These are phyloP conservation scores for Mimachlamys varia DNA, from an alignment of 2,888 invertebrate species.

Conservation along the genomic window DNA sequence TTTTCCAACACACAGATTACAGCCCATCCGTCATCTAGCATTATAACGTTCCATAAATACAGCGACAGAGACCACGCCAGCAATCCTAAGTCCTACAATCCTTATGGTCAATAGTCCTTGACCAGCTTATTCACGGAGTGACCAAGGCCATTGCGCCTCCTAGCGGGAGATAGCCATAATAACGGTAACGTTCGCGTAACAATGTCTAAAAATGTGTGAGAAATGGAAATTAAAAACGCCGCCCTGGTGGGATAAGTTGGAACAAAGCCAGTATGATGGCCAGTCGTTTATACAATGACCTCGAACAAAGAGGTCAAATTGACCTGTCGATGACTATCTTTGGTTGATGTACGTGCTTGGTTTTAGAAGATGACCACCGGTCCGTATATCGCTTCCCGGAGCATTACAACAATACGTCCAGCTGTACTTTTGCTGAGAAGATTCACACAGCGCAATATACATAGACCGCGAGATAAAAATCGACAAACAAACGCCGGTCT, in stretches of 20 bases:
- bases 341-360: not conserved
- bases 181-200: not conserved
- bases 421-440: not conserved
- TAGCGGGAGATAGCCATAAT: not conserved
- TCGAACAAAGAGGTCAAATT: not conserved
- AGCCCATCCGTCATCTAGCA: not conserved
- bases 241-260: not conserved
- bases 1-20: not conserved
- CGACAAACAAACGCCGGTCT: slow-evolving; percentile 26
- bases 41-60: not conserved
- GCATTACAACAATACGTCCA: not conserved
- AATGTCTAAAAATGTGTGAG: not conserved
- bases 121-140: slow-evolving; percentile 6
- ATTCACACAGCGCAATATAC: not conserved
- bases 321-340: slow-evolving; percentile 31
- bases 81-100: slow-evolving; percentile 13
- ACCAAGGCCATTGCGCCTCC: not conserved
- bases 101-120: slow-evolving; percentile 28
- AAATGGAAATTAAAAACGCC: not conserved
- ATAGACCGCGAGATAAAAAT: not conserved
- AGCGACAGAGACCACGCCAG: not conserved
- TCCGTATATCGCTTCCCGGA: not conserved
- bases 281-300: not conserved
- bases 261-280: not conserved
- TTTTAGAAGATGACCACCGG: not conserved